Percentiles rank a stretch among this genome's conserved stretches.
These are phyloP conservation scores for Drosophila nigritarsus DNA, from an alignment of 2,888 invertebrate genomes.

Conservation along the genomic window DNA sequence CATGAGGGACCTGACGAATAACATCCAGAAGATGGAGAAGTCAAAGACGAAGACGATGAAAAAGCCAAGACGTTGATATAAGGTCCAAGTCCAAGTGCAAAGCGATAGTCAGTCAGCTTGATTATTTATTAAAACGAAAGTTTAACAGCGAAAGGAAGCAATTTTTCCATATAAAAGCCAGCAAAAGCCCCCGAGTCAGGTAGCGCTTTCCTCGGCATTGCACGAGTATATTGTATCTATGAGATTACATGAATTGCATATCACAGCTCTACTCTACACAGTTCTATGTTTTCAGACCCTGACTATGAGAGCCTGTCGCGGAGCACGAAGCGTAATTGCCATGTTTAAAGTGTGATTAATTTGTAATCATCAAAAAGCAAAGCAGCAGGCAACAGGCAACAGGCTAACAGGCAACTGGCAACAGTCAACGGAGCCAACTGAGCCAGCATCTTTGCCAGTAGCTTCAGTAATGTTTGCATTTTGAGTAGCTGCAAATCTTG, in stretches of 20 bases:
- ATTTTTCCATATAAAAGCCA: slow-evolving; percentile 70
- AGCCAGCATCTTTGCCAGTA: slow-evolving; percentile 39
- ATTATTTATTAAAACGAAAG: slow-evolving; percentile 80
- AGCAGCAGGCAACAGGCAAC: slow-evolving; percentile 32
- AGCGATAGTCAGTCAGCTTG: slow-evolving; percentile 68
- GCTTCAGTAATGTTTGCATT: slow-evolving; percentile 61
- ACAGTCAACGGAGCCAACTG: slow-evolving; percentile 20
- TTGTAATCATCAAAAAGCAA: slow-evolving; percentile 77
- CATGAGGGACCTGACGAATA: slow-evolving; percentile 77
- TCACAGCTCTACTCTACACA: slow-evolving; percentile 26
- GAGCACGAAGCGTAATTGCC: slow-evolving; percentile 69
- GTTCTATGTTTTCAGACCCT: slow-evolving; percentile 15
- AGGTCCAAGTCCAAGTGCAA: slow-evolving; percentile 31
- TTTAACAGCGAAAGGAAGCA: slow-evolving; percentile 79
- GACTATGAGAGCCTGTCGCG: slow-evolving; percentile 41
- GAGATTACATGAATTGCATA: slow-evolving; percentile 43
- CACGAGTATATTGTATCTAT: background rate
- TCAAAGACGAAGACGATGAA: slow-evolving; percentile 13
- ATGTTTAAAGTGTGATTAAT: slow-evolving; percentile 81
- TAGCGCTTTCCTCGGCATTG: slow-evolving; percentile 30
- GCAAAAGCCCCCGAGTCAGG: slow-evolving; percentile 18
- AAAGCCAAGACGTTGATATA: slow-evolving; percentile 16
- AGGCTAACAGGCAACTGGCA: slow-evolving; percentile 14
- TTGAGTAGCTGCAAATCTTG: slow-evolving; percentile 57
- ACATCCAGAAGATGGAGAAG: slow-evolving; percentile 42